Base-by-base conservation (phyloP, 92 coral and sea anemone genomes). In the Heliopora coerulea region DNA sequence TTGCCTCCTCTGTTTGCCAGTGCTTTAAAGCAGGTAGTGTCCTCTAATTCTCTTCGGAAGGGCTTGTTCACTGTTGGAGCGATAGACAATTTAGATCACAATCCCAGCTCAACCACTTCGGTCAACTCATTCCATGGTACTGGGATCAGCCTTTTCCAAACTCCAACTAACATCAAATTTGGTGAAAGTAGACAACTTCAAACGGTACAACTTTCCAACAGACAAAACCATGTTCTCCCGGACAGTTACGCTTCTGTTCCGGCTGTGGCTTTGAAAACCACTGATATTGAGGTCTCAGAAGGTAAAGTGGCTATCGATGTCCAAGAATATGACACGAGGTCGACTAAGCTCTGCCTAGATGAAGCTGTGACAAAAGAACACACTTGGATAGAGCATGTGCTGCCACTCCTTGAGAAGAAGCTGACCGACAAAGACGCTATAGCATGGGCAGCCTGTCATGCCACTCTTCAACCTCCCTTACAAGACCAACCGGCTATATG, bases 201-300 rank as follows among this genome's bases (percentile, higher is more conserved):
- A 11, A 26, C 37, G 18, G 3, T 69, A 29, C 76, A 32, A 8
- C 76, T 40, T 1, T 27, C 62, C 4, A 9, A 42, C 25, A 14
- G 33, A 3, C 11, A 13, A 5, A 49, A 12, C 8, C 76, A 69
- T 25, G 18, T 30, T 0, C 59, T 69, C 23, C 76, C 76, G 4
- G 76, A 69, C 41, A 8, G 11, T 28, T 69, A 69, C 11, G 59
- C 76, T 19, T 15, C 59, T 26, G 76, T 69, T 49, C 76, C 76
- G 6, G 61, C 76, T 27, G 76, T 46, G 13, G n/a, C 58, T 17
- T 27, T 67, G 56, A 46, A 32, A 48, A 14, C 68, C 3, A 64
- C 56, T 29, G 28, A 64, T 58, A 64, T 80, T 13, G 50, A 76
- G 35, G 82, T 84, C 1, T 78, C 78, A 66, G 79, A 48, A 40